Percentiles rank a stretch among this genome's conserved stretches.
phyloP scores from a whole-genome alignment of 2,888 invertebrate genomes.

The Hymenopus coronatus region DNA sequence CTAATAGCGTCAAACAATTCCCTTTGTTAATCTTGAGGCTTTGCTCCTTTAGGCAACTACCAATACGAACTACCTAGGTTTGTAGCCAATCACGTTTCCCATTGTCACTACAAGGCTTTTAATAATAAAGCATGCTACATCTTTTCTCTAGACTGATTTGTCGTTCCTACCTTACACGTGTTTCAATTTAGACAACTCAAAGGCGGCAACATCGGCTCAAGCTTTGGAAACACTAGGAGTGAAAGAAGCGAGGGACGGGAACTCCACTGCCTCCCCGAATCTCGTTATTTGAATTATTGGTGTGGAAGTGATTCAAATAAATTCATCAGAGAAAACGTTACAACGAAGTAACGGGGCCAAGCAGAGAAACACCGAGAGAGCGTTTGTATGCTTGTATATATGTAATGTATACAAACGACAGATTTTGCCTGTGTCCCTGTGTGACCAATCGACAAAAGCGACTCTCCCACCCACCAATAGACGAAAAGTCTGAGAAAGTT shows the following conservation, averaged over 20 bases:
- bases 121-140: constrained; percentile 11
- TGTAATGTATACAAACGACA: not conserved
- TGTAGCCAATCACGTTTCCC: not conserved
- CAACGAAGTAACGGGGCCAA: constrained; percentile 22
- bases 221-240: not conserved
- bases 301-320: constrained; percentile 32
- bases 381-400: not conserved
- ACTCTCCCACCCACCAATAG: not conserved
- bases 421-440: not conserved
- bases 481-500: constrained; percentile 17
- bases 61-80: no score
- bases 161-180: constrained; percentile 10
- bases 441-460: not conserved
- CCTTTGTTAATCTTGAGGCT: no score
- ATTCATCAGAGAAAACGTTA: constrained; percentile 28
- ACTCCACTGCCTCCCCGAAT: constrained; percentile 9
- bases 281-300: constrained; percentile 33
- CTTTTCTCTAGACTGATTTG: constrained; percentile 1
- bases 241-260: not conserved
- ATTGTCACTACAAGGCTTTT: constrained; percentile 1
- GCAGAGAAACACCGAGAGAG: not conserved
- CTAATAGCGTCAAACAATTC: no score
- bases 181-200: constrained; percentile 27
- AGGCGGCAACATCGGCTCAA: constrained; percentile 21
- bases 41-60: no score